Conservation (phyloP, 2,113 vertebrate species). For the Poeciliopsis occidentalis region DNA sequence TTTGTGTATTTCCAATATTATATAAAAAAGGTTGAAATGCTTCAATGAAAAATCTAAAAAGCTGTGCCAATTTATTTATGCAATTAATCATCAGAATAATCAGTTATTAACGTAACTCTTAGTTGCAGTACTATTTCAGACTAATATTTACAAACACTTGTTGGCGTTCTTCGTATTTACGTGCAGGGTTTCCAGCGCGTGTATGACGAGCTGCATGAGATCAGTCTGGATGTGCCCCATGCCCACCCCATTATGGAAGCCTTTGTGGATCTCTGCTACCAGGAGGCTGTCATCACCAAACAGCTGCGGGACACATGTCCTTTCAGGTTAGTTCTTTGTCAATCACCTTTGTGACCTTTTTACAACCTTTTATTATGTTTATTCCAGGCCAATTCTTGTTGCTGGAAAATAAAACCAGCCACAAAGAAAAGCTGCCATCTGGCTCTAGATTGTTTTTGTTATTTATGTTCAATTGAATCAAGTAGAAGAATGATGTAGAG, state of each 20-base stretch:
- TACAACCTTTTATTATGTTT: background rate
- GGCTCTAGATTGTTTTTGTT: background rate
- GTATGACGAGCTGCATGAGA: constrained; percentile 84
- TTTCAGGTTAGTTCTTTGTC: constrained; percentile 72
- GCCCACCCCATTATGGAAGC: constrained; percentile 85
- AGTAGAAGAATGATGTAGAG: background rate
- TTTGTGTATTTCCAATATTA: too few species aligned
- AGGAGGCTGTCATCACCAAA: constrained; percentile 84
- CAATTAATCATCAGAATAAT: too few species aligned
- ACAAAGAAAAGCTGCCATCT: background rate
- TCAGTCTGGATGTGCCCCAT: constrained; percentile 85
- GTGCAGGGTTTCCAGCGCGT: constrained; percentile 86
- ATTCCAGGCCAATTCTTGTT: background rate
- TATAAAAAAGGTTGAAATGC: too few species aligned
- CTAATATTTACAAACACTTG: background rate
- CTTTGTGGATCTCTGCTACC: constrained; percentile 86
- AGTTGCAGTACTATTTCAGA: too few species aligned
- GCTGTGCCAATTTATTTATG: too few species aligned
- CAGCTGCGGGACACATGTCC: constrained; percentile 86
- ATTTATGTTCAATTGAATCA: background rate
- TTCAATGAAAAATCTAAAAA: too few species aligned
- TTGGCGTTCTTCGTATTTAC: background rate
- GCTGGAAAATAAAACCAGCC: background rate
- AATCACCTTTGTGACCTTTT: background rate
- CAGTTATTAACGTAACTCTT: too few species aligned